Percentiles rank a stretch among this genome's conserved stretches.
Evolutionary conservation across 2,113 vertebrate species (phyloP).

Genomic region (Gobius niger): DNA sequence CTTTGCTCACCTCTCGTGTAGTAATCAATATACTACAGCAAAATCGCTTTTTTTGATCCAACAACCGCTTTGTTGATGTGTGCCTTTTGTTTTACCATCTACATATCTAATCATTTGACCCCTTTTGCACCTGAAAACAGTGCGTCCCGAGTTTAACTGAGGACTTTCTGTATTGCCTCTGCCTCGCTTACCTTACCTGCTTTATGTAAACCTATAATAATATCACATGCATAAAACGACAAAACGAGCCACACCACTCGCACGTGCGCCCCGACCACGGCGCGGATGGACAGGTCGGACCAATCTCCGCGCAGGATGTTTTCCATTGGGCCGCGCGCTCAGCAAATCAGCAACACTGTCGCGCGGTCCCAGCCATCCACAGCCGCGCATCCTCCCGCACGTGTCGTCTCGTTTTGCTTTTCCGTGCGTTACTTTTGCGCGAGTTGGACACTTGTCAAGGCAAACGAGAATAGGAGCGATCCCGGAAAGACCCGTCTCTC

Average conservation of each 20-base stretch:
- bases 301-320: slow-evolving; percentile 29
- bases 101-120: too few relatives aligned
- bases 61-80: too few relatives aligned
- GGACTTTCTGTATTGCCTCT: too few relatives aligned
- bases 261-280: slow-evolving; percentile 56
- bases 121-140: too few relatives aligned
- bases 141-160: too few relatives aligned
- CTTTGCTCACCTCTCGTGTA: too few relatives aligned
- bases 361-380: slow-evolving; percentile 36
- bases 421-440: slow-evolving; percentile 22
- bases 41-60: too few relatives aligned
- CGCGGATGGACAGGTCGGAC: slow-evolving; percentile 14
- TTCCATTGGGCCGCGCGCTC: slow-evolving; percentile 40
- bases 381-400: slow-evolving; percentile 33
- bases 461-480: slow-evolving; percentile 11
- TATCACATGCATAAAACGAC: background rate
- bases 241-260: slow-evolving; percentile 61
- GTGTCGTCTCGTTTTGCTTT: slow-evolving; percentile 49
- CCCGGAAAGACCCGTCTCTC: background rate
- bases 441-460: slow-evolving; percentile 17
- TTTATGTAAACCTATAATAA: background rate
- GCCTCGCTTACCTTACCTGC: background rate
- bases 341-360: slow-evolving; percentile 28
- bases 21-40: too few relatives aligned
- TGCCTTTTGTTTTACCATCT: too few relatives aligned